These are phyloP conservation scores for human (Homo sapiens) DNA, from an alignment of 2,113 vertebrate species.

Conservation along the genomic window GRCh38 chr18:59008001-59008500, in stretches of 20 bases:
- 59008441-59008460: neutral
- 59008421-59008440: neutral
- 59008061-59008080: neutral
- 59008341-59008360: accelerated
- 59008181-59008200: neutral
- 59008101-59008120: no score
- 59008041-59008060: neutral
- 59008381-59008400: neutral
- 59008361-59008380: neutral
- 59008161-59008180: neutral
- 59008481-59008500: neutral
- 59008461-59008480: neutral
- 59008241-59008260: neutral
- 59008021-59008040: neutral
- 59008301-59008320: neutral
- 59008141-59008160: neutral
- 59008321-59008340: neutral
- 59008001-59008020: neutral
- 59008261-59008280: neutral
- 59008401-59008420: neutral
- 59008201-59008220: neutral
- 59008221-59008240: neutral
- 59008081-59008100: neutral
- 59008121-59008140: neutral
- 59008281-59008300: neutral